phyloP scores from a whole-genome alignment of 2,113 vertebrate genomes.

The Diadophis punctatus region DNA sequence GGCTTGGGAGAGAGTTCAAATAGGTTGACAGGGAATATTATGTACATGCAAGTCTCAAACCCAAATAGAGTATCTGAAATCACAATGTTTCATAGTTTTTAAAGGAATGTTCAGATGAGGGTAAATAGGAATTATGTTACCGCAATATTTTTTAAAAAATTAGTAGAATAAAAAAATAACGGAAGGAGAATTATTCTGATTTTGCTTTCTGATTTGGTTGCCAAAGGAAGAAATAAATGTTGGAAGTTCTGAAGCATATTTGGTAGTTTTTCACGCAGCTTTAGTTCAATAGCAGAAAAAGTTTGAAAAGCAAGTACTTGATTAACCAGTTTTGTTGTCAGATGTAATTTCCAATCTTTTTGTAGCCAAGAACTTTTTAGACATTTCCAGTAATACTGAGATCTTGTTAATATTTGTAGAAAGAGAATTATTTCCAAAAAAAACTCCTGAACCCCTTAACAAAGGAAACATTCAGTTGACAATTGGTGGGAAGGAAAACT shows the following conservation, averaged over 20 bases:
- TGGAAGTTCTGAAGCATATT: conserved; percentile 4
- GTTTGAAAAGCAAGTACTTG: background rate
- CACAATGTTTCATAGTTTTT: conserved; percentile 31
- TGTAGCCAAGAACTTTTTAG: background rate
- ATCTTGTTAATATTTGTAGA: background rate
- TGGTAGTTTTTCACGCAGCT: background rate
- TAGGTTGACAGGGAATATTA: conserved; percentile 48
- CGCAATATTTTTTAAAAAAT: background rate
- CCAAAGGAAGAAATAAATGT: background rate
- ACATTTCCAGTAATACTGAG: background rate
- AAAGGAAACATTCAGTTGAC: background rate
- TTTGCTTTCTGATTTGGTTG: background rate
- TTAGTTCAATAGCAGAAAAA: background rate
- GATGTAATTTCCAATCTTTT: background rate
- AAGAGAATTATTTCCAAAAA: background rate
- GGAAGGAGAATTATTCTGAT: background rate
- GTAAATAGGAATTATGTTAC: background rate
- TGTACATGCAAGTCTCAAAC: conserved; percentile 57
- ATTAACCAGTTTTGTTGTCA: background rate
- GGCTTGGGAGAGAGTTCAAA: conserved; percentile 47
- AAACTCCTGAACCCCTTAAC: conserved; percentile 1
- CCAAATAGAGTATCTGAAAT: conserved; percentile 52
- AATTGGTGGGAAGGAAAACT: background rate
- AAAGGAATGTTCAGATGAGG: conserved; percentile 17
- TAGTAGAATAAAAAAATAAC: background rate